Evolutionary conservation across 92 coral and sea anemone genomes (phyloP).

Genomic region (Epizoanthus scotinus): DNA sequence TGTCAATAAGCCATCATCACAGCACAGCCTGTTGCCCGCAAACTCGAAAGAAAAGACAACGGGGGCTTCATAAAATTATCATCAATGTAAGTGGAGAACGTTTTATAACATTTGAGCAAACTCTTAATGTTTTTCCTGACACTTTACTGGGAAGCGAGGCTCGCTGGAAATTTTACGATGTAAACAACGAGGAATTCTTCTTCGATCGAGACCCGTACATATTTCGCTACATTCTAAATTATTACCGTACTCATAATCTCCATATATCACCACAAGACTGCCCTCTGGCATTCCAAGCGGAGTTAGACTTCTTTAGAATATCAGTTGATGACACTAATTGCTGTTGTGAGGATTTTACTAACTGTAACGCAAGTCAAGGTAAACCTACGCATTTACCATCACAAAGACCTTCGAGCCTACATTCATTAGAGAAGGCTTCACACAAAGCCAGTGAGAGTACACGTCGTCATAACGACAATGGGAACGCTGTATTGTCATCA

Average conservation of each 20-base stretch:
- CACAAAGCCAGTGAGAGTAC: neutral
- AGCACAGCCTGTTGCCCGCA: neutral
- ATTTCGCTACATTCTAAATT: slow-evolving; percentile 89
- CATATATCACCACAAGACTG: slow-evolving; percentile 83
- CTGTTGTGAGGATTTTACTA: slow-evolving; percentile 67
- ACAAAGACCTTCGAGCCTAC: slow-evolving; percentile 32
- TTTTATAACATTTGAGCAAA: slow-evolving; percentile 56
- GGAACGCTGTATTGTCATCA: neutral
- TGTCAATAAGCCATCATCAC: neutral
- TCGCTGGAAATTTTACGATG: slow-evolving; percentile 65
- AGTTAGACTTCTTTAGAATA: slow-evolving; percentile 88
- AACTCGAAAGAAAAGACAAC: neutral
- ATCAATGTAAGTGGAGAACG: slow-evolving; percentile 90
- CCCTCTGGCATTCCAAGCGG: slow-evolving; percentile 80
- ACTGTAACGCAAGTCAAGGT: slow-evolving; percentile 35
- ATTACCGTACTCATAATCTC: slow-evolving; percentile 73
- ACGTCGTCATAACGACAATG: neutral
- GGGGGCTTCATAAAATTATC: slow-evolving; percentile 40
- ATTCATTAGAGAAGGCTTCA: slow-evolving; percentile 35
- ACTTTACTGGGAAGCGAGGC: slow-evolving; percentile 82
- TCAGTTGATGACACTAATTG: slow-evolving; percentile 65
- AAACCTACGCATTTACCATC: slow-evolving; percentile 41
- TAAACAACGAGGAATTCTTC: slow-evolving; percentile 73
- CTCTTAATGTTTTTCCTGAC: slow-evolving; percentile 67
- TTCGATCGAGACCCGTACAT: slow-evolving; percentile 89